phyloP scores from a whole-genome alignment of 2,888 invertebrate genomes.

The Trissolcus brochymenae region DNA sequence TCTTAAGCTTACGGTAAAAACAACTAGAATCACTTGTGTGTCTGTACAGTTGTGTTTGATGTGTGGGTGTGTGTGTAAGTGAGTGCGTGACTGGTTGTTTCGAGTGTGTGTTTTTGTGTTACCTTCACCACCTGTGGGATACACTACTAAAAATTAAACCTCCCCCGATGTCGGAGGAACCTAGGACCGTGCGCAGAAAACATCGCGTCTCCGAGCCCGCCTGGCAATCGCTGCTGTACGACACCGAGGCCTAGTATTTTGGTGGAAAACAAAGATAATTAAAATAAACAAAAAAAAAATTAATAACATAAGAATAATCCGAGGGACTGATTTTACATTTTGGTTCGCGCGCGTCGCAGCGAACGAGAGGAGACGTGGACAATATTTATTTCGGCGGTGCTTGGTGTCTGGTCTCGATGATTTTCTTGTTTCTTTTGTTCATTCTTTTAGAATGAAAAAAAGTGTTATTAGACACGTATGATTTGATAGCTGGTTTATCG shows the following conservation, averaged over 20 bases:
- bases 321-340: background rate
- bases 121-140: conserved; percentile 71
- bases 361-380: conserved; percentile 46
- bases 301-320: background rate
- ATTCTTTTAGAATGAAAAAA: background rate
- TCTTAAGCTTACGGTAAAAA: conserved; percentile 65
- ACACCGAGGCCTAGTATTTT: conserved; percentile 22
- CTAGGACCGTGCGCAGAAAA: conserved; percentile 67
- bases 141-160: conserved; percentile 67
- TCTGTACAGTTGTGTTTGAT: conserved; percentile 15
- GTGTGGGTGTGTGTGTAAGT: conserved; percentile 28
- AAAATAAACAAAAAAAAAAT: background rate
- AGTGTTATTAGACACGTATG: too few species aligned
- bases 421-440: background rate
- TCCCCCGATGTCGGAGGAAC: conserved; percentile 59
- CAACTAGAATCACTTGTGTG: conserved; percentile 71
- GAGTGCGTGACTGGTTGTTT: conserved; percentile 21
- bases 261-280: background rate
- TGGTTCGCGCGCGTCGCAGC: conserved; percentile 20
- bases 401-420: background rate
- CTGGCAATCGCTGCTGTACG: conserved; percentile 1
- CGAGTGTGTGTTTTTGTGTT: conserved; percentile 42
- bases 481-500: conserved; percentile 8
- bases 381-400: background rate
- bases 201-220: conserved; percentile 59